Percentiles rank a stretch among this genome's conserved stretches.
Evolutionary conservation across 53 echinoderm and acorn worm species (phyloP).

Genomic region (Paelopatides confundens): DNA sequence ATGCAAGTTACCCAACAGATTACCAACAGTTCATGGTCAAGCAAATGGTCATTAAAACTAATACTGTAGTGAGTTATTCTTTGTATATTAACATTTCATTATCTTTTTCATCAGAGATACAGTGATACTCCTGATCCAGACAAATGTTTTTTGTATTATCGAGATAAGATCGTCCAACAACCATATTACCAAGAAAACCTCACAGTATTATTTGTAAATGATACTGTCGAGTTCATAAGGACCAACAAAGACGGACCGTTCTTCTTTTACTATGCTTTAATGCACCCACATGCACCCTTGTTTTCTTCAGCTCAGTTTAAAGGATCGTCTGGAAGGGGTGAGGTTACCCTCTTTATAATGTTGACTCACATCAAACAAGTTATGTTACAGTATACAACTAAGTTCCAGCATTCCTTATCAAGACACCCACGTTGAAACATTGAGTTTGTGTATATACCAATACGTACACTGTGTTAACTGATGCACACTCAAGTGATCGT

Average conservation of each 20-base stretch:
- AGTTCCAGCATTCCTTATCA: no score
- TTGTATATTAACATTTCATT: background rate
- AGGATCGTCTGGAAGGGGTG: slow-evolving; percentile 85
- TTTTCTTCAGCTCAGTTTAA: slow-evolving; percentile 71
- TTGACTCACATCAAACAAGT: no score
- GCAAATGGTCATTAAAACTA: no score
- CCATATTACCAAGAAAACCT: slow-evolving; percentile 81
- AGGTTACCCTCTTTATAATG: background rate
- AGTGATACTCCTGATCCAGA: slow-evolving; percentile 15
- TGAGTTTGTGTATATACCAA: no score
- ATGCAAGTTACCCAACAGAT: no score
- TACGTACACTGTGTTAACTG: no score
- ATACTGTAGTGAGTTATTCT: background rate
- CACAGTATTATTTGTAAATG: slow-evolving; percentile 68
- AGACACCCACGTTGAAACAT: no score
- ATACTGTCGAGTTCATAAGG: slow-evolving; percentile 77
- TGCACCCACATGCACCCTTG: slow-evolving; percentile 72
- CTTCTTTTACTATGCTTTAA: slow-evolving; percentile 87
- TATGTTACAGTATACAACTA: no score
- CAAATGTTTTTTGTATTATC: slow-evolving; percentile 78
- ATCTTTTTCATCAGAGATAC: slow-evolving; percentile 19
- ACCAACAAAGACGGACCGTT: slow-evolving; percentile 73
- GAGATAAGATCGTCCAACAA: slow-evolving; percentile 77
- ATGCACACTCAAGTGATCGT: no score
- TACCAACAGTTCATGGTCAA: no score